A percentile compares a stretch with the other conserved stretches of the same genome.
Conservation (phyloP, 2,113 vertebrate genomes). For the Cyphomyrus discorhynchus region DNA sequence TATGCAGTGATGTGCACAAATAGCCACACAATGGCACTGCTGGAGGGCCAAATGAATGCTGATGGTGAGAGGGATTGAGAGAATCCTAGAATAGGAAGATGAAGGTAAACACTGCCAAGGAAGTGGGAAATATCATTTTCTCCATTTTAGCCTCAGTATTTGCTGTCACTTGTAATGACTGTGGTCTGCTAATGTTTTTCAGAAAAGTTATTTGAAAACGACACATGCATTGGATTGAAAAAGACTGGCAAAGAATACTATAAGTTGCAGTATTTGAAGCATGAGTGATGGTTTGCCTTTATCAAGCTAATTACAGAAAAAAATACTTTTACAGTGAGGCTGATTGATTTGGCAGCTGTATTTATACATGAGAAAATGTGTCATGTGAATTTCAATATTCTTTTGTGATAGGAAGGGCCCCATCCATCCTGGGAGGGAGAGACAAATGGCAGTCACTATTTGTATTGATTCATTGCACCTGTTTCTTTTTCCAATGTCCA, state of each 20-base stretch:
- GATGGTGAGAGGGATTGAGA: not conserved
- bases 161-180: not conserved
- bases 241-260: not conserved
- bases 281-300: not conserved
- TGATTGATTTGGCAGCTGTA: not conserved
- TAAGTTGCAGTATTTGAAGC: not conserved
- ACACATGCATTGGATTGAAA: not conserved
- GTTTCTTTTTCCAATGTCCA: not conserved
- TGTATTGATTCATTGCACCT: not conserved
- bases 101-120: not conserved
- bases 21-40: not conserved
- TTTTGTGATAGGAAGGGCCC: not conserved
- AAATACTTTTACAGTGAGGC: not conserved
- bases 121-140: not conserved
- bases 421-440: not conserved
- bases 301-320: not conserved
- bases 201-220: not conserved
- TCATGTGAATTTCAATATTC: not conserved
- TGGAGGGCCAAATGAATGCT: not conserved
- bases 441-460: not conserved
- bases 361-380: not conserved
- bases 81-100: not conserved
- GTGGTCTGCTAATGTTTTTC: not conserved
- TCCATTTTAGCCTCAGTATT: not conserved
- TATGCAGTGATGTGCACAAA: constrained; percentile 19